phyloP scores from a whole-genome alignment of 2,113 vertebrate genomes.

The Eurystomus gularis region DNA sequence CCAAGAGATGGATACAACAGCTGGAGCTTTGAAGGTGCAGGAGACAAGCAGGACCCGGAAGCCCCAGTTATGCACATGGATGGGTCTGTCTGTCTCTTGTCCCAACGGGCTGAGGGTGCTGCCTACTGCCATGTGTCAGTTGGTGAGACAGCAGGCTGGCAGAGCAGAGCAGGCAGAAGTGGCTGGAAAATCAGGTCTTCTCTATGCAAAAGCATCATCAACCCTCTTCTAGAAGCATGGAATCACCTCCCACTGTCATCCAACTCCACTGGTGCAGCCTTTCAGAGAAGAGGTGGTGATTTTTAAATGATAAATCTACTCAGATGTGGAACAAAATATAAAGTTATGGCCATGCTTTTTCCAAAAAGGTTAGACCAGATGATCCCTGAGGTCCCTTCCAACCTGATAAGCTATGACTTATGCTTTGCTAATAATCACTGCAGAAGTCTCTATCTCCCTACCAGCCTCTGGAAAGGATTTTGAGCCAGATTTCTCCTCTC shows the following conservation, averaged over 20 bases:
- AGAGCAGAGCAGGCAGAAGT: neutral
- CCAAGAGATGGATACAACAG: neutral
- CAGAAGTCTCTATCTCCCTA: neutral
- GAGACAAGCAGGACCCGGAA: neutral
- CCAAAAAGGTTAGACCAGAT: neutral
- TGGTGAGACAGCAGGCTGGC: neutral
- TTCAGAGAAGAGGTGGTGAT: neutral
- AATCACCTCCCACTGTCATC: neutral
- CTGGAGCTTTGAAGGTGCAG: neutral
- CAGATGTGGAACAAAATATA: neutral
- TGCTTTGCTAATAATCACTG: neutral
- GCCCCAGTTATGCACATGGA: neutral
- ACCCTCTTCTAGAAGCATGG: neutral
- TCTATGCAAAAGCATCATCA: neutral
- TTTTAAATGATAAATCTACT: neutral
- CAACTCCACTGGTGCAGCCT: neutral
- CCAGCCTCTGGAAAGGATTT: neutral
- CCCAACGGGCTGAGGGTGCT: accelerated
- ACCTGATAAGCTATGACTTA: neutral
- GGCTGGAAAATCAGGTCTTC: neutral
- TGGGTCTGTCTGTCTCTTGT: neutral
- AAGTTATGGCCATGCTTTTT: neutral
- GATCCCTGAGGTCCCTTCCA: neutral
- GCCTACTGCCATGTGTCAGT: accelerated
- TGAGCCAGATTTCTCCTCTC: neutral